Percentiles rank a stretch among this genome's conserved stretches.
phyloP scores from a whole-genome alignment of 2,113 vertebrate species.

The Axis porcinus region DNA sequence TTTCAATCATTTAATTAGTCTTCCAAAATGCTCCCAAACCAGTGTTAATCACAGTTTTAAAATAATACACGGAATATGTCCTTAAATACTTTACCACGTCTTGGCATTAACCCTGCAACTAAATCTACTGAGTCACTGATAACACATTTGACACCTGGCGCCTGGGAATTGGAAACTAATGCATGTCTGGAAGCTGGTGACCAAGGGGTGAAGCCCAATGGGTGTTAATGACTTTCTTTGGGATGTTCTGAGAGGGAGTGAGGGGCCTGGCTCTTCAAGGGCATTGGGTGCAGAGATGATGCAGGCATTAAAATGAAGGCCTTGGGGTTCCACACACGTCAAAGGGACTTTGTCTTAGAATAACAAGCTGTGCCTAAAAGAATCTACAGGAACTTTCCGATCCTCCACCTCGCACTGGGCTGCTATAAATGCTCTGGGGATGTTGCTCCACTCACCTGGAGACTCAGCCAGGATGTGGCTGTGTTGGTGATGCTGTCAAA shows the following conservation, averaged over 20 bases:
- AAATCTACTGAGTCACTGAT: not conserved
- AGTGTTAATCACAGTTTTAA: slow-evolving; percentile 53
- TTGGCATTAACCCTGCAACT: slow-evolving; percentile 35
- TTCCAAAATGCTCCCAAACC: slow-evolving; percentile 48
- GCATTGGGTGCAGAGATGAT: not conserved
- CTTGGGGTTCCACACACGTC: rapidly evolving
- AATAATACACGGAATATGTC: slow-evolving; percentile 13
- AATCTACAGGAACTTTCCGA: rapidly evolving
- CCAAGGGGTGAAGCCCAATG: not conserved
- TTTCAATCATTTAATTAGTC: slow-evolving; percentile 59
- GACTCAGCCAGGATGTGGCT: not conserved
- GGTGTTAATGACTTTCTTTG: not conserved
- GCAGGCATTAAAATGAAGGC: not conserved
- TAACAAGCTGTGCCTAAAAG: not conserved
- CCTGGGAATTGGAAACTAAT: not conserved
- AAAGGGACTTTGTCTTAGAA: not conserved
- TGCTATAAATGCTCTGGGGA: not conserved
- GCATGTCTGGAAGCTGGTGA: not conserved
- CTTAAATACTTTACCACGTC: slow-evolving; percentile 31
- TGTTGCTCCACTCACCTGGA: not conserved
- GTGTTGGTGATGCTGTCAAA: not conserved
- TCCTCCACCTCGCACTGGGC: rapidly evolving
- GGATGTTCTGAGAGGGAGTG: not conserved
- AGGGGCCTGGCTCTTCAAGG: too few species aligned
- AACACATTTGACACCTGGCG: not conserved